These are phyloP conservation scores for Cryptus viduatorius DNA, from an alignment of 2,888 invertebrate species.

Conservation along the genomic window DNA sequence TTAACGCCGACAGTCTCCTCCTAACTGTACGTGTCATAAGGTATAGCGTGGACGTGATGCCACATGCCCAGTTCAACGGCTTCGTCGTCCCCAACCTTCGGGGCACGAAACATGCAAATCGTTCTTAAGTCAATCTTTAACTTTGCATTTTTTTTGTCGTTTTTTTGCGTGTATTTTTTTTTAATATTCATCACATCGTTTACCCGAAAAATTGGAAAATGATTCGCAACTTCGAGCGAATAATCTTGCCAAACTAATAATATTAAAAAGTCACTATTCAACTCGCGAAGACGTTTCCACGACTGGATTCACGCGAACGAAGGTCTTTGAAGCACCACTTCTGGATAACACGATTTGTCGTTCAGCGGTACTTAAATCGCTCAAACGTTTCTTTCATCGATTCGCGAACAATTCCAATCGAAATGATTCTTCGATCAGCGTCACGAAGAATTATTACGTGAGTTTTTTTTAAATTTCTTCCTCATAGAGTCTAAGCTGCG, in stretches of 20 bases:
- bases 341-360: background rate
- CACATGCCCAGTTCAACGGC: conserved; percentile 55
- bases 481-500: background rate
- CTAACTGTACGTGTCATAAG: conserved; percentile 64
- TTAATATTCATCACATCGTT: background rate
- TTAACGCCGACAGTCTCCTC: conserved; percentile 69
- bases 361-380: background rate
- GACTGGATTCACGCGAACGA: background rate
- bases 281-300: background rate
- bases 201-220: background rate
- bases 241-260: background rate
- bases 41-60: background rate
- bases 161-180: background rate
- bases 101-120: conserved; percentile 11
- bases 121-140: background rate
- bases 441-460: conserved; percentile 33
- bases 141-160: background rate
- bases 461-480: conserved; percentile 11
- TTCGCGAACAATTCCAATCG: background rate
- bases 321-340: background rate
- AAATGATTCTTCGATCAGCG: background rate
- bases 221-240: background rate
- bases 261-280: background rate
- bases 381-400: background rate
- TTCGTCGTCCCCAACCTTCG: conserved; percentile 30